Evolutionary conservation across 2,888 invertebrate genomes (phyloP), one percentile per base, ranked within the genome.

Genomic region (Seladonia tumulorum): DNA sequence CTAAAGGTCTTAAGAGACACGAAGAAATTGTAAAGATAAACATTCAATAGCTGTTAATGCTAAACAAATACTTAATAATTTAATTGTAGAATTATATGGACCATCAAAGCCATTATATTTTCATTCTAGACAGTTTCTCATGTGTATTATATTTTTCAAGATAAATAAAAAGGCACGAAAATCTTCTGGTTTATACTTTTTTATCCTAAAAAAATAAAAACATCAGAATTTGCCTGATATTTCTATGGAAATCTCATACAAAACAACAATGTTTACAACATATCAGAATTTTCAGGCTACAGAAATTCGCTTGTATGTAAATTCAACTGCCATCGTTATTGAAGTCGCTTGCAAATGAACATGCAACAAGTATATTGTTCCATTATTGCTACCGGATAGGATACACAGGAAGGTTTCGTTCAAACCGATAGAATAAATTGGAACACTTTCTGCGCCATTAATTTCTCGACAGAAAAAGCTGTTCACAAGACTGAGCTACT

Each of bases 361-460:
- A 18, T 42, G 42, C 39, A 68, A 60, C 57, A 75, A 70, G 53
- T 75, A 53, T 39, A 8, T 70, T n/a, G 25, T 73, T 75, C 45
- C 14, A 70, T 70, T 57, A 18, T 70, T 47, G 71, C 49, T 42
- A 49, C 71, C 25, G 29, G 10, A 18, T 66, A 72, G 35, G 29
- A 35, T 49, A 57, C 72, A 45, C 22, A 29, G 49, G 39, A 5
- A 4, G 57, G 57, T 57, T 57, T 57, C 57, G 25, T n/a, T 57
- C 57, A 57, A n/a, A n/a, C 22, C 57, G 57, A n/a, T 57, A 12
- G 1, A 57, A 57, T 57, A 57, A 57, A 57, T 57, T 57, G 57
- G n/a, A n/a, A 49, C 47, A 53, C 47, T 49, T 71, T 72, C 42
- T 47, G n/a, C 66, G 8, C 66, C 39, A 60, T 73, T 57, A 12